Percentiles rank a stretch among this genome's conserved stretches.
phyloP scores from a whole-genome alignment of 2,888 invertebrate species.

The Diaprepes abbreviatus region DNA sequence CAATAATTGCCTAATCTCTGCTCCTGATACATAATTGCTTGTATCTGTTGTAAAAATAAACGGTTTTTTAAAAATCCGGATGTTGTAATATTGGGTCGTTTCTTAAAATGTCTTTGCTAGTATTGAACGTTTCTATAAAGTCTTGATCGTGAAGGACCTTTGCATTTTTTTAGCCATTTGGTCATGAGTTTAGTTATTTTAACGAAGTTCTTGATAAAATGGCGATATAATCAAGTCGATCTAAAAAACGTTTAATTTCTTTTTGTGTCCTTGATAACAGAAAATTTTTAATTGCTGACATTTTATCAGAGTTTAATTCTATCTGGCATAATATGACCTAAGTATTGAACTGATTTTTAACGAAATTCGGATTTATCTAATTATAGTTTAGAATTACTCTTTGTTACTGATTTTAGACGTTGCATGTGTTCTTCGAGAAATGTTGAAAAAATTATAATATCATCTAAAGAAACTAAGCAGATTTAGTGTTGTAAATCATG shows the following conservation, averaged over 20 bases:
- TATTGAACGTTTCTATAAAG: background rate
- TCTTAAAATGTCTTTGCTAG: background rate
- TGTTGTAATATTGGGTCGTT: background rate
- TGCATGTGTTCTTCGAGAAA: too few relatives aligned
- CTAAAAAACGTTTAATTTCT: too few relatives aligned
- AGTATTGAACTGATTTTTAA: conserved; percentile 33
- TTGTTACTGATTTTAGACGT: too few relatives aligned
- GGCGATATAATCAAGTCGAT: background rate
- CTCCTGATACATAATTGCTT: conserved; percentile 50
- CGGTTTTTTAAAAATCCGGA: conserved; percentile 54
- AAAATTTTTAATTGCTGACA: background rate
- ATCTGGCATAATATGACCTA: background rate
- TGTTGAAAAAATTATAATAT: too few relatives aligned
- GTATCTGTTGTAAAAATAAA: conserved; percentile 56
- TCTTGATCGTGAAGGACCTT: background rate
- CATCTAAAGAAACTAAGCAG: too few relatives aligned
- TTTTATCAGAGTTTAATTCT: background rate
- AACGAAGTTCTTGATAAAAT: conserved; percentile 18
- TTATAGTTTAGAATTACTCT: background rate
- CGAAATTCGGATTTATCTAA: conserved; percentile 10
- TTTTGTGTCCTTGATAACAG: background rate
- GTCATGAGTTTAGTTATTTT: conserved; percentile 33
- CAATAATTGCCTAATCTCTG: conserved; percentile 2
- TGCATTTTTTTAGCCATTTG: conserved; percentile 14
- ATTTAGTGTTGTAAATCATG: too few relatives aligned